phyloP scores from a whole-genome alignment of 2,888 invertebrate genomes.

The Chymomyza fuscimana region DNA sequence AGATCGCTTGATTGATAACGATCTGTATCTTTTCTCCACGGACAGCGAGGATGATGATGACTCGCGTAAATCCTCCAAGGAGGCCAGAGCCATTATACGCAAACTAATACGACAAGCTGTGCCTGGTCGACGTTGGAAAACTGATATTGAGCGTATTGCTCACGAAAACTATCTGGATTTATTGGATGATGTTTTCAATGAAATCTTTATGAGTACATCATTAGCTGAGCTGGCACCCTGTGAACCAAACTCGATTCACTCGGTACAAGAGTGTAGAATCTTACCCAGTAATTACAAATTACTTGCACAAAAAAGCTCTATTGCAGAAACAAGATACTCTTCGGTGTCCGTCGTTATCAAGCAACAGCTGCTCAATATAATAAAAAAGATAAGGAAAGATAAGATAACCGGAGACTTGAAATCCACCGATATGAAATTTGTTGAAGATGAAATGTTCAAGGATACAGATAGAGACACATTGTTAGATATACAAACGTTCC shows the following conservation, averaged over 20 bases:
- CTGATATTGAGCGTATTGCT: slow-evolving; percentile 58
- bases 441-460: not conserved
- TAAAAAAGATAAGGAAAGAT: slow-evolving; percentile 39
- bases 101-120: slow-evolving; percentile 69
- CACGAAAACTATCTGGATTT: slow-evolving; percentile 59
- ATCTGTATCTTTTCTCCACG: slow-evolving; percentile 59
- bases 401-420: slow-evolving; percentile 29
- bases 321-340: not conserved
- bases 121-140: slow-evolving; percentile 71
- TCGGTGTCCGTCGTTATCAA: not conserved
- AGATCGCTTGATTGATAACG: slow-evolving; percentile 70
- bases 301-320: not conserved
- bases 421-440: no score
- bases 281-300: not conserved
- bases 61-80: slow-evolving; percentile 32
- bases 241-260: not conserved
- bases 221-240: not conserved
- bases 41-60: slow-evolving; percentile 58
- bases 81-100: slow-evolving; percentile 65
- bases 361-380: slow-evolving; percentile 18
- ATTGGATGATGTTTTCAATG: slow-evolving; percentile 57
- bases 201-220: slow-evolving; percentile 13
- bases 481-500: no score
- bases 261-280: slow-evolving; percentile 4
- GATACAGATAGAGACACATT: not conserved